Evolutionary conservation across 2,888 invertebrate genomes (phyloP), one percentile per base, ranked within the genome.

Genomic region (Rhagonycha lutea): DNA sequence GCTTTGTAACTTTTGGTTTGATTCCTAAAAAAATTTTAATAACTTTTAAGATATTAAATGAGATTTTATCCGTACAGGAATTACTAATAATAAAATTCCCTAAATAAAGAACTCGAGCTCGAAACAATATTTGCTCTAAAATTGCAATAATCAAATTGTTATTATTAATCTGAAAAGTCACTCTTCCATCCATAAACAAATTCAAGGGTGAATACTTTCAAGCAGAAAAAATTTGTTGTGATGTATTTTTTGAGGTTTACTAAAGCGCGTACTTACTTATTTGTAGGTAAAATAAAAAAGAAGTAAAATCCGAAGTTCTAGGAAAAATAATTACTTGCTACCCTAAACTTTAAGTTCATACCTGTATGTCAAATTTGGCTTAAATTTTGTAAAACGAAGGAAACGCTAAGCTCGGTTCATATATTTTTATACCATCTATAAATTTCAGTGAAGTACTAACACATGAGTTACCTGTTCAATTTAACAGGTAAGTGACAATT

Each of bases 341-440:
- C 79, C 81, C 75, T 78, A 76, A 74, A 70, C 72, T 71, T 69
- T 67, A 72, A 76, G 72, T 71, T 68, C 77, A 80, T 83, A 83
- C 83, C 83, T 83, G 83, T 77, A 79, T 77, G 80, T 80, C 82
- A 82, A 82, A 83, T 81, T 81, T 80, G 73, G 79, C 81, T 81
- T 82, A 81, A 83, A 82, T 75, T 79, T 80, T 80, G 79, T 79
- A 80, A 82, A 83, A 81, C 78, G 81, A 76, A 77, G 81, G 81
- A 79, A 81, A 80, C 80, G 80, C 79, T 79, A 81, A 80, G 79
- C 72, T 72, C 65, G 32, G 68, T n/a, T 26, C 24, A 67, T 18
- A 69, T 67, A 23, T 26, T 47, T 62, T 61, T 68, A 61, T 77
- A 77, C 76, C 76, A 77, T 8, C 11, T 65, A 47, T 23, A 69